A percentile compares a stretch with the other conserved stretches of the same genome.
Evolutionary conservation across 2,888 invertebrate species (phyloP).

Genomic region (Drosophila lacicola): DNA sequence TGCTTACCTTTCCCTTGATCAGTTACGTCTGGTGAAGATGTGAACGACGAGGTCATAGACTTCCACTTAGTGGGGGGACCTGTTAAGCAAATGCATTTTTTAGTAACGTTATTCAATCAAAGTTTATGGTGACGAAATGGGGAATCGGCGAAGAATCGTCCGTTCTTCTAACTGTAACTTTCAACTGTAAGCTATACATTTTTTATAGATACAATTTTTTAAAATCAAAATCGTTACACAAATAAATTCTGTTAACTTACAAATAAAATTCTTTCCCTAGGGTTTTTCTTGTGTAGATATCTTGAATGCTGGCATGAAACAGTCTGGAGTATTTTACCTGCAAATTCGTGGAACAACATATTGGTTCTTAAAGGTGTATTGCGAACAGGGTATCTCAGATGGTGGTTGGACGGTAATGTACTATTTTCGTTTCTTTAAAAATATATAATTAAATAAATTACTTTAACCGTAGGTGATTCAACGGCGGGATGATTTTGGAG

Average conservation of each 20-base stretch:
- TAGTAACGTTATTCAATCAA: no score
- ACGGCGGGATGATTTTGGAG: conserved; percentile 94
- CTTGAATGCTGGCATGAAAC: conserved; percentile 93
- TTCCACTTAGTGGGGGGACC: no score
- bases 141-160: no score
- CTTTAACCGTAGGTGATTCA: conserved; percentile 90
- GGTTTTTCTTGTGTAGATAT: conserved; percentile 95
- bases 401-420: conserved; percentile 96
- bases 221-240: not conserved
- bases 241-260: no score
- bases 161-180: no score
- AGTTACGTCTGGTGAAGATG: no score
- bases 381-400: conserved; percentile 94
- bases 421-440: not conserved
- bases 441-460: not conserved
- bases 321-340: conserved; percentile 94
- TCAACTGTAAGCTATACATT: no score
- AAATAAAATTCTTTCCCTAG: conserved; percentile 85
- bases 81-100: no score
- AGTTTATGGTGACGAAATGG: no score
- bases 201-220: no score
- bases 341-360: conserved; percentile 96
- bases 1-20: no score
- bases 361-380: conserved; percentile 96
- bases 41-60: no score